Evolutionary conservation across 92 coral and sea anemone species (phyloP), one percentile per base, ranked within the genome.

Genomic region (Pocillopora grandis): DNA sequence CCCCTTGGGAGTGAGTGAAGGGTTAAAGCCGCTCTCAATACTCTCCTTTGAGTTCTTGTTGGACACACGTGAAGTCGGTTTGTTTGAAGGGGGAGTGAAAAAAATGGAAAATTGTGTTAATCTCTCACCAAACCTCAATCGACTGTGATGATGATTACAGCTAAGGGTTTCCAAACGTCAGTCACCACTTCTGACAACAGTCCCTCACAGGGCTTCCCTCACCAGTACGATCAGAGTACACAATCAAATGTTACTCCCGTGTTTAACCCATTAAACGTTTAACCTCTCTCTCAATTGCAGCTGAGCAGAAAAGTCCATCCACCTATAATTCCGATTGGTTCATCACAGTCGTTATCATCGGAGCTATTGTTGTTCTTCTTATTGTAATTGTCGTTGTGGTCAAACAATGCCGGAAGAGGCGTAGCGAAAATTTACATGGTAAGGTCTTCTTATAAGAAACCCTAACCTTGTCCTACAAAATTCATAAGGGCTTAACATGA

Each of bases 311-410:
- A 17, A 62, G 80, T 56, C 61, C 91, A 11, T 84, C 91, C 18
- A 57, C 91, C 63, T 89, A 91, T 62, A 33, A 52, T 61, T 76
- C 94, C 1, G 89, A 92, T 9, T 93, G 97, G 97, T 93, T 93
- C 75, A 93, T 93, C 10, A 80, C 86, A 33, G 79, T 93, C 55
- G 72, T 93, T 12, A 90, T 86, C 15, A 80, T 91, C 33, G 86
- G 88, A 56, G 81, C 87, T 56, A 37, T 88, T 20, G 87, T 92
- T 5, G 59, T 93, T 15, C 67, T 93, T 66, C 81, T 89, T 35
- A 57, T 93, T 18, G 64, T 91, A 36, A 87, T 91, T 60, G 84
- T 86, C 52, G 72, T 93, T 36, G 49, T 91, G 81, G 86, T 80
- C 71, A 80, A 70, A 12, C 84, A 84, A 36, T 75, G 80, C 66